A percentile compares a stretch with the other conserved stretches of the same genome.
These are phyloP conservation scores for Drosophila kambysellisi DNA, from an alignment of 2,888 invertebrate species.

Conservation along the genomic window DNA sequence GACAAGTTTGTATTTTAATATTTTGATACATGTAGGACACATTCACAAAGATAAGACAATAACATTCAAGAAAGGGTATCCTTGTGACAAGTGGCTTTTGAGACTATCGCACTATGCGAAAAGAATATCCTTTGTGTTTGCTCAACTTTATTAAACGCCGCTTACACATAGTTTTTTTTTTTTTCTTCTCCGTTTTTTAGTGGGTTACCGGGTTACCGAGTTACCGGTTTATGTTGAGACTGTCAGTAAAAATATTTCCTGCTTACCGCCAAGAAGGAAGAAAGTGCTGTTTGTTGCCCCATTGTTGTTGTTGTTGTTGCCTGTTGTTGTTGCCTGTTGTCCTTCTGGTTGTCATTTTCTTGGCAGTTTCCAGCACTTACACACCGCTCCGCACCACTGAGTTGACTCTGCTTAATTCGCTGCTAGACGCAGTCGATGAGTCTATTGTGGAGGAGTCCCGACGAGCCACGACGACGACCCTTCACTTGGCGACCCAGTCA, in stretches of 20 bases:
- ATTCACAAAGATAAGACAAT: no score
- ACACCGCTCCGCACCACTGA: neutral
- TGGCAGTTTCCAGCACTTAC: neutral
- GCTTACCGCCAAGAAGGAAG: neutral
- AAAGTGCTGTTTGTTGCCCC: neutral
- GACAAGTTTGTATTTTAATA: constrained; percentile 8
- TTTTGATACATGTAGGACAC: constrained; percentile 3
- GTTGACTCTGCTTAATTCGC: constrained; percentile 1
- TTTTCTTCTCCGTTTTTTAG: no score
- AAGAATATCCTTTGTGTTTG: neutral
- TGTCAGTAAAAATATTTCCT: constrained; percentile 6
- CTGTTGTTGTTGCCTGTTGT: neutral
- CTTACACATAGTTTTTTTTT: no score
- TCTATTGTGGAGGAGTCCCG: neutral
- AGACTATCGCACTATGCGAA: neutral
- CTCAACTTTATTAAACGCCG: neutral
- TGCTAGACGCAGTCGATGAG: neutral
- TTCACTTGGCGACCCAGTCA: constrained; percentile 40
- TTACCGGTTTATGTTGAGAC: neutral
- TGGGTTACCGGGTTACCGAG: neutral
- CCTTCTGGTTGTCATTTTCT: neutral
- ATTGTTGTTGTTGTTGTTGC: neutral
- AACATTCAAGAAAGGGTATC: neutral
- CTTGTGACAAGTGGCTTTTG: neutral
- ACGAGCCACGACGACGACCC: neutral